Evolutionary conservation across 2,797 vertebrate genomes (phyloP), one percentile per base, ranked within the genome.

Genomic region (Distichodus sexfasciatus): DNA sequence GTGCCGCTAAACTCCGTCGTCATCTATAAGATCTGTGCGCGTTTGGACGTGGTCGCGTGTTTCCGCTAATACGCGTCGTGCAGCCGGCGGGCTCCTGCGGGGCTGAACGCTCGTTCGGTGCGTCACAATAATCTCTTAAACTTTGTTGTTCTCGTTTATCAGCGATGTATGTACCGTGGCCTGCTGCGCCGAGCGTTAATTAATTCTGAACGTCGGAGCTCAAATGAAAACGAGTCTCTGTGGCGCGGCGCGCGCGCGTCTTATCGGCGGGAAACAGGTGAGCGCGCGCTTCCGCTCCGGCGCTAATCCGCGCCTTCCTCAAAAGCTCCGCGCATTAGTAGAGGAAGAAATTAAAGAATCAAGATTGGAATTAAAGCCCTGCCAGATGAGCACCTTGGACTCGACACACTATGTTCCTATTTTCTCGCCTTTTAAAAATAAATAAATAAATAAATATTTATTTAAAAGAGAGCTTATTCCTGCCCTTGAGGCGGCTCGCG

Each of bases 261-360:
- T 91, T 92, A 91, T 92, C 90, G 87, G 83, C 87, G 79, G 86
- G 82, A 89, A 92, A 88, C 91, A 92, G 90, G 90, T 91, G 89
- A 92, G 88, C 77, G 76, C 84, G 84, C 83, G 86, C 89, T 89
- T 85, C 82, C 19, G 44, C 44, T 73, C 87, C 87, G 82, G 86
- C 53, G 38, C 81, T 90, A 89, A 89, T 91, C 89, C 86, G 82
- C 85, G 83, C 84, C 79, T 87, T 86, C 81, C 89, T 85, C 83
- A 87, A 88, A 90, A 87, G 83, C 74, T 62, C 50, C 40, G 66
- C 50, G 69, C 61, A 31, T 73, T 67, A 55, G 17, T 67, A 66
- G 73, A 69, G 58, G 57, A 53, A 57, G 21, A 78, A 81, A 74
- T 76, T 62, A 78, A 77, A 74, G 68, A 76, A 73, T 73, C 66